Evolutionary conservation across 1,140 invertebrate genomes (phyloP).

Genomic region (Drosophila virilis): DNA sequence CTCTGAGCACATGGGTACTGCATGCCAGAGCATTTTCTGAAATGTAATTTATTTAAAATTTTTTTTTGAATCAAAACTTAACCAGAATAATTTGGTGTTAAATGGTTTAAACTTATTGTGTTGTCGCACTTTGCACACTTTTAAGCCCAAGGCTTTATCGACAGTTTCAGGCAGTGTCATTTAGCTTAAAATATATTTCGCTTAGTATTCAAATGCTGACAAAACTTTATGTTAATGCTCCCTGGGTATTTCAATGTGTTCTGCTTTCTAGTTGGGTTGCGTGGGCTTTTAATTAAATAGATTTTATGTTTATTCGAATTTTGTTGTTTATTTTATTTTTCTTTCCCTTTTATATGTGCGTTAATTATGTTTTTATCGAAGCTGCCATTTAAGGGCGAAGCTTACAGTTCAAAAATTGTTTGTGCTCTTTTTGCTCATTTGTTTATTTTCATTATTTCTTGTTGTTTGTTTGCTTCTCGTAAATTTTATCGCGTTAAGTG

Average conservation of each 20-base stretch:
- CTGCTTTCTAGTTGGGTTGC: neutral
- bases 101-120: no score
- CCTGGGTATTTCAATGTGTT: neutral
- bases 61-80: no score
- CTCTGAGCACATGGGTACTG: no score
- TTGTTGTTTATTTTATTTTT: neutral
- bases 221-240: constrained; percentile 8
- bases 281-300: constrained; percentile 62
- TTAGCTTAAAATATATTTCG: neutral
- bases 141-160: neutral
- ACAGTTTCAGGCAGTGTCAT: neutral
- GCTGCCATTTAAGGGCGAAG: constrained; percentile 14
- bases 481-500: constrained; percentile 50
- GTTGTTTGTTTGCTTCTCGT: constrained; percentile 45
- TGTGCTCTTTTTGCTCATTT: constrained; percentile 14
- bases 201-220: constrained; percentile 30
- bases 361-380: constrained; percentile 63
- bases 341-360: constrained; percentile 10
- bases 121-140: no score
- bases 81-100: no score
- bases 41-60: no score
- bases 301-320: constrained; percentile 46
- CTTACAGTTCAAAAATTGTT: constrained; percentile 10
- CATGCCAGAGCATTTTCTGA: no score
- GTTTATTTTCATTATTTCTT: constrained; percentile 43